Evolutionary conservation across 1,140 invertebrate species (phyloP), one percentile per base, ranked within the genome.

Genomic region (Heliconius eleuchia): DNA sequence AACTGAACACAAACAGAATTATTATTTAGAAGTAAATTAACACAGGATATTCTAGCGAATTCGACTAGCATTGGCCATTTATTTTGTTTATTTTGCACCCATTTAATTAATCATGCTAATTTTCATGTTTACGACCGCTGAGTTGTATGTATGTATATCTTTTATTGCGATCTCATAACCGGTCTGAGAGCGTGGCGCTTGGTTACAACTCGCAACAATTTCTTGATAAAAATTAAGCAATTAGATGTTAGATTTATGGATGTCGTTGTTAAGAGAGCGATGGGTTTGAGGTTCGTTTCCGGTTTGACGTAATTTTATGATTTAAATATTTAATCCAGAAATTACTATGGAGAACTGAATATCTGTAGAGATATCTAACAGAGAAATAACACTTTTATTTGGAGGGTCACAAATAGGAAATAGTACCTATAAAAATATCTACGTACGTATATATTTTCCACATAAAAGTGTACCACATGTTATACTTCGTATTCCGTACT

Each of bases 61-160:
- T 66, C 23, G 60, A 27, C 11, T 66, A 30, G 27, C 27, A 6
- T 23, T 30, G 60, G 27, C 27, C 27, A 30, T 66, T 66, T 66
- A 66, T 66, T 50, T 46, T 42, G 42, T 23, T 42, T 73, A 39
- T 23, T 73, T 73, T 73, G 71, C 37, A 73, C 23, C 42, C 23
- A 73, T 46, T 73, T 73, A 39, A 73, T 73, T 73, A 73, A 46
- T 42, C 37, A 73, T 73, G 71, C 71, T 50, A 73, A 73, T 73
- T 73, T 73, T 73, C 19, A 46, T 73, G 42, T 73, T 73, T 73
- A 73, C n/a, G n/a, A 73, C 42, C 34, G 37, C 37, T 18, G 11
- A 23, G 71, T 73, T 66, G 60, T 66, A 66, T 52, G 50, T 46
- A 46, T 50, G 34, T 37, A 50, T 66, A 66, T 66, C 60, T 66